Evolutionary conservation across 2,888 invertebrate genomes (phyloP), one percentile per base, ranked within the genome.

Genomic region (Actias luna): DNA sequence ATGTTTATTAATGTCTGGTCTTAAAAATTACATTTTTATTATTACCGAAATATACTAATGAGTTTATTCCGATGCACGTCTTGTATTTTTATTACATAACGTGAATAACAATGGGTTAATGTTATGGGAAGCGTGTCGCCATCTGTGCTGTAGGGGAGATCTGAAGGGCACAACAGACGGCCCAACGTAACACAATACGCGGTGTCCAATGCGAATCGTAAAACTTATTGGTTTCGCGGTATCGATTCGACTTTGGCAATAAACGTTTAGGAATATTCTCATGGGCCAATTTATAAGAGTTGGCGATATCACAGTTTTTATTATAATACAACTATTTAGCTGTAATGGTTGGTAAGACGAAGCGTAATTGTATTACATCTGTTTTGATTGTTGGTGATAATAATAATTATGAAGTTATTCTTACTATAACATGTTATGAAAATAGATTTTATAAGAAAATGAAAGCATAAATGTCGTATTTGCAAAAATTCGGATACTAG

Each of bases 201-300:
- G 29, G 55, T 66, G 61, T 62, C 64, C 65, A 64, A 61, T 61
- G 65, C 69, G 68, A 72, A 75, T 79, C 82, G 80, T 89, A 80
- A 88, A 87, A 77, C 74, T 83, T 84, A 84, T 84, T 77, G 76
- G 74, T 74, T 85, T 87, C 82, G 79, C 68, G 78, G 81, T 80
- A 87, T 79, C 70, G 77, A 76, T 77, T 77, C 77, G 76, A 77
- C 81, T 80, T 79, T 73, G 72, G 74, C 71, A 76, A 75, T 79
- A 76, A 74, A 75, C 68, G 71, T 73, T 77, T 73, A 72, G 59
- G 63, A 60, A 50, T 35, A 46, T 58, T 39, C 57, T 22, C 14
- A n/a, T 62, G 68, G 60, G 66, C 25, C 63, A 73, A 70, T 63
- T 58, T 29, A 67, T 36, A 60, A 63, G 68, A 61, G 62, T 50